Conservation (phyloP, 2,113 vertebrate genomes). For the Xiphias gladius region DNA sequence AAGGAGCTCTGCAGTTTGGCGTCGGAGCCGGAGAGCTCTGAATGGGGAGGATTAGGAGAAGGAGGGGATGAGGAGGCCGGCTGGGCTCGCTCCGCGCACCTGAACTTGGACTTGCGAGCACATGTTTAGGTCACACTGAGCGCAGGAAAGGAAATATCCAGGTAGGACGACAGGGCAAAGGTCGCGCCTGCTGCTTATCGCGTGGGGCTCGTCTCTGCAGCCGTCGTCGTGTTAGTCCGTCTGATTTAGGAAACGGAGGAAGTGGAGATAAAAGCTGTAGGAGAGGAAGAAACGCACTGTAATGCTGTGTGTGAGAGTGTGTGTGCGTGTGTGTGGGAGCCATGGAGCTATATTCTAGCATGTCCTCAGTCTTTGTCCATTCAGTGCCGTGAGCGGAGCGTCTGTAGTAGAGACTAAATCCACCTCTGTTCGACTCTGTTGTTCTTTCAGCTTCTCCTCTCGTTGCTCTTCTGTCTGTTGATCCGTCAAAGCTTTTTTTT, state of each 20-base stretch:
- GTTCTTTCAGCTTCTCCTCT: constrained; percentile 5
- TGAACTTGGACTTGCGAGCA: constrained; percentile 13
- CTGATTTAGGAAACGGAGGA: neutral
- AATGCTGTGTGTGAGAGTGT: neutral
- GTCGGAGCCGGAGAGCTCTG: constrained; percentile 17
- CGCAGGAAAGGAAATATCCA: constrained; percentile 18
- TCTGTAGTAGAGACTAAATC: constrained; percentile 9
- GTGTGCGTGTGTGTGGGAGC: neutral
- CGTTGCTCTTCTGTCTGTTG: constrained; percentile 10
- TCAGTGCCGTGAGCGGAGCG: too few relatives aligned
- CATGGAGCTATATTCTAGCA: too few relatives aligned
- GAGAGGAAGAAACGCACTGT: neutral
- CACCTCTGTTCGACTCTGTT: neutral
- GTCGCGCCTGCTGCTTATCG: constrained; percentile 18
- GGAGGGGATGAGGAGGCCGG: neutral
- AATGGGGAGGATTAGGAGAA: constrained; percentile 23
- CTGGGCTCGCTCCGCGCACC: neutral
- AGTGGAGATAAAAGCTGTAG: neutral
- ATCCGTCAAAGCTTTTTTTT: neutral
- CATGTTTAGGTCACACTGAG: constrained; percentile 3
- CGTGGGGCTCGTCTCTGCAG: too few relatives aligned
- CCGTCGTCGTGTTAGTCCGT: neutral
- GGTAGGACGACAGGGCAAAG: constrained; percentile 54
- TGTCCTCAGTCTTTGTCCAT: neutral
- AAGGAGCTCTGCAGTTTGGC: constrained; percentile 38